A percentile compares a stretch with the other conserved stretches of the same genome.
These are phyloP conservation scores for Guaruba guarouba DNA, from an alignment of 2,113 vertebrate genomes.

Conservation along the genomic window DNA sequence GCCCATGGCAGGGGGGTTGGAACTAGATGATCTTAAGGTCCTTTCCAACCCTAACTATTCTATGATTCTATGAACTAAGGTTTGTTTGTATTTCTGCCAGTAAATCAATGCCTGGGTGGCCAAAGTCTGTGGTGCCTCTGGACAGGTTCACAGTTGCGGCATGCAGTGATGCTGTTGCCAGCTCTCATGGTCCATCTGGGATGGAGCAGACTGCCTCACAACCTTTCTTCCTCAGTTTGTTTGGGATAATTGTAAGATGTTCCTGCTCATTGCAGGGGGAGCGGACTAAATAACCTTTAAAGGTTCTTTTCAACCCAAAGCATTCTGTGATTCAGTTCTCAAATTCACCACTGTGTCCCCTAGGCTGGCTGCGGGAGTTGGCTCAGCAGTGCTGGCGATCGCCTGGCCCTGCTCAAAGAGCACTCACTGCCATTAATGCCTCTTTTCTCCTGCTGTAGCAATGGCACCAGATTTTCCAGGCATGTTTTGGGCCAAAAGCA, in stretches of 20 bases:
- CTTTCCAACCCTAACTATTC: no score
- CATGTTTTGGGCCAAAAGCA: conserved; percentile 26
- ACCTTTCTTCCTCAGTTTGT: background rate
- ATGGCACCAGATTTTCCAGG: conserved; percentile 39
- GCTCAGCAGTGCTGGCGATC: background rate
- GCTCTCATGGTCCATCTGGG: background rate
- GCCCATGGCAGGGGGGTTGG: no score
- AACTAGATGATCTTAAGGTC: no score
- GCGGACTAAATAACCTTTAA: background rate
- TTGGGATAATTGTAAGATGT: background rate
- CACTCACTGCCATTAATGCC: rapidly evolving
- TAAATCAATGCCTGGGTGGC: background rate
- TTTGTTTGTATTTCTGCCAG: background rate
- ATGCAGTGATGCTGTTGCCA: background rate
- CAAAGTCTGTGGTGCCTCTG: background rate
- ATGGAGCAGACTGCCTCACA: background rate
- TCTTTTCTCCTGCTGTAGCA: background rate
- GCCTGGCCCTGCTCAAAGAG: background rate
- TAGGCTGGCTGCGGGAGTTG: background rate
- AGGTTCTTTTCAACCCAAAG: background rate
- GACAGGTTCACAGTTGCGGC: background rate
- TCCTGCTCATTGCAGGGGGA: background rate
- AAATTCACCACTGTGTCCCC: background rate
- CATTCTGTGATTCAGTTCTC: background rate
- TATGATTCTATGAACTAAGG: background rate